Percentiles rank a stretch among this genome's conserved stretches.
These are phyloP conservation scores for Iphiclides podalirius DNA, from an alignment of 2,888 invertebrate species.

Conservation along the genomic window DNA sequence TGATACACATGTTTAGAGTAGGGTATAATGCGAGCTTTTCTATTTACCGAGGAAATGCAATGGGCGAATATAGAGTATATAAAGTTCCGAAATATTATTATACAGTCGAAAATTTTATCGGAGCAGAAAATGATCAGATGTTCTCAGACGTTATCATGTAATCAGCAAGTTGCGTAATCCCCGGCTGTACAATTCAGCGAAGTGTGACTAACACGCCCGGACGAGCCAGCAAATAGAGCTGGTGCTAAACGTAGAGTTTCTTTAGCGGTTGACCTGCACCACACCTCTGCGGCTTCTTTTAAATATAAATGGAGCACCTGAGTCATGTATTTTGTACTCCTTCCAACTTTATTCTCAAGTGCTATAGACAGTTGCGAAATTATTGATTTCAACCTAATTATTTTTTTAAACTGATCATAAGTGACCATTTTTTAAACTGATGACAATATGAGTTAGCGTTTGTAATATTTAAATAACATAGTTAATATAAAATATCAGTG, in stretches of 20 bases:
- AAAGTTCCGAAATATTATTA: too few relatives aligned
- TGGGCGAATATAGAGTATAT: too few relatives aligned
- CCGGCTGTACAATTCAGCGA: slow-evolving; percentile 10
- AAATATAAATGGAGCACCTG: slow-evolving; percentile 20
- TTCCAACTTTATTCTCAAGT: slow-evolving; percentile 15
- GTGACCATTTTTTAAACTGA: too few relatives aligned
- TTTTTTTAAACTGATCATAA: too few relatives aligned
- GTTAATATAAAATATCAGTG: too few relatives aligned
- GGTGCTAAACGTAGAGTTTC: slow-evolving; percentile 13
- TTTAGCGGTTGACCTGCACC: slow-evolving; percentile 11
- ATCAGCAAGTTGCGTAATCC: slow-evolving; percentile 15
- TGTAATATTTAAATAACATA: too few relatives aligned
- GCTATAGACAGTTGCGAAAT: slow-evolving; percentile 12
- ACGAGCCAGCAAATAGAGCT: slow-evolving; percentile 9
- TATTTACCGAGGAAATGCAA: too few relatives aligned
- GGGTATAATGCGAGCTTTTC: too few relatives aligned
- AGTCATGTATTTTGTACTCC: slow-evolving; percentile 20
- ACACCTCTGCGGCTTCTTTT: slow-evolving; percentile 8
- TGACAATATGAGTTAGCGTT: too few relatives aligned
- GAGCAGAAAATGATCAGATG: slow-evolving; percentile 7
- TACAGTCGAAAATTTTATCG: background rate
- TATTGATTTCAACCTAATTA: slow-evolving; percentile 4
- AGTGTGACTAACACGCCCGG: slow-evolving; percentile 20
- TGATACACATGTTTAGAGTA: too few relatives aligned
- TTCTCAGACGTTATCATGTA: slow-evolving; percentile 10